Evolutionary conservation across 2,113 vertebrate species (phyloP).

Genomic region (Agapornis roseicollis): DNA sequence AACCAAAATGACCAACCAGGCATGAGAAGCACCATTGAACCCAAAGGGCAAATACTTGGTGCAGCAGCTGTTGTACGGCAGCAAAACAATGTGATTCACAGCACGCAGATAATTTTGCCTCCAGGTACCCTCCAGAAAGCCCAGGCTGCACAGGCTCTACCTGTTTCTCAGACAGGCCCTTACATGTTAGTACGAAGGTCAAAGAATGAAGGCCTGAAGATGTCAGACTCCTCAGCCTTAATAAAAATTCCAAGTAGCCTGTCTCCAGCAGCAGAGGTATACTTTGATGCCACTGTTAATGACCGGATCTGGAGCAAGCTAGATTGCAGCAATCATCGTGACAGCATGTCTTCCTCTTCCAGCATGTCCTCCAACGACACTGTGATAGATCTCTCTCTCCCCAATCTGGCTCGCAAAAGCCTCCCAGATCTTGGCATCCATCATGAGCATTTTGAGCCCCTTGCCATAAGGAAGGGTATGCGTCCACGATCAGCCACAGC

Average conservation of each 20-base stretch:
- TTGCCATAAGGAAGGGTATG: conserved; percentile 15
- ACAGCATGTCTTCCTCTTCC: conserved; percentile 92
- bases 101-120: background rate
- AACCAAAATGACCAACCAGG: background rate
- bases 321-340: conserved; percentile 78
- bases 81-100: background rate
- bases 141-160: background rate
- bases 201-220: conserved; percentile 77
- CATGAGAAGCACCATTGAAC: background rate
- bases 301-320: conserved; percentile 90
- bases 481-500: conserved; percentile 52
- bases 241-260: background rate
- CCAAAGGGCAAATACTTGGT: background rate
- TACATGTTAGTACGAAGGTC: conserved; percentile 65
- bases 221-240: conserved; percentile 18
- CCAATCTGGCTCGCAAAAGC: conserved; percentile 83
- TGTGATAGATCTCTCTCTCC: conserved; percentile 87
- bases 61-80: background rate
- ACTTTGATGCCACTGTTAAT: conserved; percentile 81
- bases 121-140: background rate
- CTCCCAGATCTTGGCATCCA: conserved; percentile 68
- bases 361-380: conserved; percentile 94
- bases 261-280: conserved; percentile 78
- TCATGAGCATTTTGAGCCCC: conserved; percentile 38
- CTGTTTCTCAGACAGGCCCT: background rate